These are phyloP conservation scores for Menidia menidia DNA, from an alignment of 2,797 vertebrate species.

Conservation along the genomic window DNA sequence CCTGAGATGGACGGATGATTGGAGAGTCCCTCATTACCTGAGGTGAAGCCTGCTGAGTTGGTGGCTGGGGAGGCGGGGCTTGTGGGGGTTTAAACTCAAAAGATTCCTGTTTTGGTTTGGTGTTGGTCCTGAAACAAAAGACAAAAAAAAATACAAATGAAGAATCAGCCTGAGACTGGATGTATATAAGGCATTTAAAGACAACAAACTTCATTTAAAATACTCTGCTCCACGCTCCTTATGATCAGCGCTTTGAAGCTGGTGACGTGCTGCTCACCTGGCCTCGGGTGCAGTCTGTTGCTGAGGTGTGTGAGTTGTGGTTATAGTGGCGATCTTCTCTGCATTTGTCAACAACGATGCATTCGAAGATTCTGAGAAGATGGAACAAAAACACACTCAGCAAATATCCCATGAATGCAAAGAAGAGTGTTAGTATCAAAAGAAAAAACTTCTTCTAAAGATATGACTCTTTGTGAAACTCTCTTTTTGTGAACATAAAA, in stretches of 20 bases:
- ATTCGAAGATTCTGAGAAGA: slow-evolving; percentile 92
- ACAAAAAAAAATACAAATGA: rapidly evolving
- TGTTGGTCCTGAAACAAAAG: slow-evolving; percentile 86
- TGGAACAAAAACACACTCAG: slow-evolving; percentile 10
- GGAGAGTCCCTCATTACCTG: slow-evolving; percentile 84
- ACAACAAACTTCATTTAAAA: no score
- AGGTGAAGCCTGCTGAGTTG: slow-evolving; percentile 79
- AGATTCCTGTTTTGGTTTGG: slow-evolving; percentile 98
- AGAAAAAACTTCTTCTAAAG: background rate
- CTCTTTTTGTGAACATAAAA: slow-evolving; percentile 19
- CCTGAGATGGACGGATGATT: slow-evolving; percentile 6
- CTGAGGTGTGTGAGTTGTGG: slow-evolving; percentile 95
- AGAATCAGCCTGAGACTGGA: background rate
- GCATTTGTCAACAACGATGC: slow-evolving; percentile 97
- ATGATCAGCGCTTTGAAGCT: background rate
- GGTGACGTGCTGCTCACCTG: slow-evolving; percentile 83
- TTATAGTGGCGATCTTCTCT: slow-evolving; percentile 99
- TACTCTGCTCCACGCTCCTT: background rate
- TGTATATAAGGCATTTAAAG: background rate
- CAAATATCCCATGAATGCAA: background rate
- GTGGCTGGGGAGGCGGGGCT: slow-evolving; percentile 80
- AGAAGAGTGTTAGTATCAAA: background rate
- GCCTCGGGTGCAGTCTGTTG: slow-evolving; percentile 89
- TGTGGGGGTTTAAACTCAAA: slow-evolving; percentile 92
- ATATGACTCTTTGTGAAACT: background rate